Conservation (phyloP, 2,797 vertebrate species). For the Pangasius djambal region DNA sequence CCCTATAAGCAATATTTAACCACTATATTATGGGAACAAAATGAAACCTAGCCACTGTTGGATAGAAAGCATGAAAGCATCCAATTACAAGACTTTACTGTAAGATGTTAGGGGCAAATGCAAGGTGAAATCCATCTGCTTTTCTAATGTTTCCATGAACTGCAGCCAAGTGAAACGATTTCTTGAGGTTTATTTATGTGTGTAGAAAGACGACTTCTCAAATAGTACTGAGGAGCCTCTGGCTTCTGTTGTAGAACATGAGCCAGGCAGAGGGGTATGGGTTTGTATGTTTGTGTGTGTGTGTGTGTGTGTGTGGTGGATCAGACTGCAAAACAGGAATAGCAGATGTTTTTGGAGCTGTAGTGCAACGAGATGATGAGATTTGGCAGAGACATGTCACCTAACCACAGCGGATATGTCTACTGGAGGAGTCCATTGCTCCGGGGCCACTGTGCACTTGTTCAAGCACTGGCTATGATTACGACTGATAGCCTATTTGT, state of each 20-base stretch:
- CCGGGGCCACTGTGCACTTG: conserved; percentile 65
- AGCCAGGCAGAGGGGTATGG: conserved; percentile 58
- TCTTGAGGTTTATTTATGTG: conserved; percentile 75
- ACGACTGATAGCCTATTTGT: conserved; percentile 68
- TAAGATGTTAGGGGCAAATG: conserved; percentile 64
- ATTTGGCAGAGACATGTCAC: conserved; percentile 69
- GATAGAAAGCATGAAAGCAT: conserved; percentile 27
- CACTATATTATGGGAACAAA: conserved; percentile 33
- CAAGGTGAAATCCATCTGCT: conserved; percentile 71
- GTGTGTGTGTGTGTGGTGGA: not conserved
- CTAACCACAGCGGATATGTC: conserved; percentile 59
- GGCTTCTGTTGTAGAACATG: conserved; percentile 71
- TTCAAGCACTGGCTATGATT: conserved; percentile 60
- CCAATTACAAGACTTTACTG: conserved; percentile 54
- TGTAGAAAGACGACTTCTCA: conserved; percentile 69
- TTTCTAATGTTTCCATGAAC: conserved; percentile 70
- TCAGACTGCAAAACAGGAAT: conserved; percentile 47
- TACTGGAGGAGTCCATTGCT: conserved; percentile 41
- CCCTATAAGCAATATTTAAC: not conserved
- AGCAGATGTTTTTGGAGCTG: conserved; percentile 68
- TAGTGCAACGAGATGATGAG: conserved; percentile 69
- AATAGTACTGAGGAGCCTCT: conserved; percentile 64
- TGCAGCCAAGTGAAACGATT: conserved; percentile 69
- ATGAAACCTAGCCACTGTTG: conserved; percentile 30
- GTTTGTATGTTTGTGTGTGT: not conserved